Conservation (phyloP, 1,140 invertebrate genomes). For the Drosophila kanapiae region DNA sequence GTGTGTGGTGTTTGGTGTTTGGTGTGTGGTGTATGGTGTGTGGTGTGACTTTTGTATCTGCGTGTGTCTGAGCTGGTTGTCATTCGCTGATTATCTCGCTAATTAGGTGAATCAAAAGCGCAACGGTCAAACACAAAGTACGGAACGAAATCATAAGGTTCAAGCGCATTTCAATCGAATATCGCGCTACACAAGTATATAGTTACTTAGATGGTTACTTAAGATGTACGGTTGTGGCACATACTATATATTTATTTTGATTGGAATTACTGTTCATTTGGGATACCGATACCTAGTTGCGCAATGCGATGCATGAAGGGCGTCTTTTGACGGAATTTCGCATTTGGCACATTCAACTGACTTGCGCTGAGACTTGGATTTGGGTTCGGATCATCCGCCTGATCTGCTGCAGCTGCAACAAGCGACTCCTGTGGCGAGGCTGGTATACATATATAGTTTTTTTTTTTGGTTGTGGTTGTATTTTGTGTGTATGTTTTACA, state of each 20-base stretch:
- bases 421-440: slow-evolving; percentile 76
- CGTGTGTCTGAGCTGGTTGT: slow-evolving; percentile 41
- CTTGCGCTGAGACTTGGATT: slow-evolving; percentile 42
- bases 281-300: slow-evolving; percentile 77
- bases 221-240: slow-evolving; percentile 37
- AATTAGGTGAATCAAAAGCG: slow-evolving; percentile 80
- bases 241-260: slow-evolving; percentile 16
- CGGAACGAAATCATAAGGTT: slow-evolving; percentile 46
- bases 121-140: slow-evolving; percentile 77
- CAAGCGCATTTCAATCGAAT: slow-evolving; percentile 79
- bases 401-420: slow-evolving; percentile 52
- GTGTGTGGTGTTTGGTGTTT: neutral
- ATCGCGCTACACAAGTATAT: slow-evolving; percentile 61
- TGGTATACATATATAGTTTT: neutral
- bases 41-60: slow-evolving; percentile 2
- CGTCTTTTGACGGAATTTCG: slow-evolving; percentile 84
- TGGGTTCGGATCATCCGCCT: slow-evolving; percentile 63
- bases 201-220: slow-evolving; percentile 31
- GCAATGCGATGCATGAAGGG: slow-evolving; percentile 84
- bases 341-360: slow-evolving; percentile 57
- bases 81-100: slow-evolving; percentile 72
- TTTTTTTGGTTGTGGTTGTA: neutral
- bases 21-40: slow-evolving; percentile 7
- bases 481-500: slow-evolving; percentile 17
- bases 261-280: slow-evolving; percentile 29